Percentiles rank a stretch among this genome's conserved stretches.
phyloP scores from a whole-genome alignment of 2,797 vertebrate species.

The Sebastes elongatus region DNA sequence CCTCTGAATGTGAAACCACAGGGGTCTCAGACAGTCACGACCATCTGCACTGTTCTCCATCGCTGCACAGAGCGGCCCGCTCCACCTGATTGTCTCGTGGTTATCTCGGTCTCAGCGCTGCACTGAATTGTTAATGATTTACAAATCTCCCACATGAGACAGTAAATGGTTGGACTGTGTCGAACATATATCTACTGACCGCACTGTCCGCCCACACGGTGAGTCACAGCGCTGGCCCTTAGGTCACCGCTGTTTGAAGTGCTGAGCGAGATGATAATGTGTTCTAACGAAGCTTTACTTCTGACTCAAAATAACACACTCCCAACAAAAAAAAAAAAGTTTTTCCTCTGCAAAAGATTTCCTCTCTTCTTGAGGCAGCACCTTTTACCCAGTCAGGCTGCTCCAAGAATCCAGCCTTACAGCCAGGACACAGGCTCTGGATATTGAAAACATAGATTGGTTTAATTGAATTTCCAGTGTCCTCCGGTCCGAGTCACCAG shows the following conservation, averaged over 20 bases:
- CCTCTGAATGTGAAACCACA: background rate
- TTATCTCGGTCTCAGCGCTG: constrained; percentile 3
- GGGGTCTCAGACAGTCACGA: constrained; percentile 13
- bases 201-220: background rate
- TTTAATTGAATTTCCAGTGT: constrained; percentile 83
- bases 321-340: background rate
- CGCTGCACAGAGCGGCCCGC: constrained; percentile 8
- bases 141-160: constrained; percentile 32
- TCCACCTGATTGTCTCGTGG: constrained; percentile 47
- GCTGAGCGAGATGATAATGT: background rate
- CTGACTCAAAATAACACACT: background rate
- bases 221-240: background rate
- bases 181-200: constrained; percentile 1
- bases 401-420: background rate
- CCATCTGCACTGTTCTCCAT: constrained; percentile 21
- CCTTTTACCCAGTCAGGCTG: background rate
- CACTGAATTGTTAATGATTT: constrained; percentile 10
- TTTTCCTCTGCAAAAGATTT: background rate
- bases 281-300: constrained; percentile 2
- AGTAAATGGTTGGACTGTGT: constrained; percentile 1
- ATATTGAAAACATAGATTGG: constrained; percentile 72
- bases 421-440: constrained; percentile 32
- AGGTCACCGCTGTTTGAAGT: constrained; percentile 8
- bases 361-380: background rate
- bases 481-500: constrained; percentile 71